A percentile compares a stretch with the other conserved stretches of the same genome.
Conservation (phyloP, 30 jellyfish, hydroid and myxozoan genomes). For the Pseudorhiza aurosa region DNA sequence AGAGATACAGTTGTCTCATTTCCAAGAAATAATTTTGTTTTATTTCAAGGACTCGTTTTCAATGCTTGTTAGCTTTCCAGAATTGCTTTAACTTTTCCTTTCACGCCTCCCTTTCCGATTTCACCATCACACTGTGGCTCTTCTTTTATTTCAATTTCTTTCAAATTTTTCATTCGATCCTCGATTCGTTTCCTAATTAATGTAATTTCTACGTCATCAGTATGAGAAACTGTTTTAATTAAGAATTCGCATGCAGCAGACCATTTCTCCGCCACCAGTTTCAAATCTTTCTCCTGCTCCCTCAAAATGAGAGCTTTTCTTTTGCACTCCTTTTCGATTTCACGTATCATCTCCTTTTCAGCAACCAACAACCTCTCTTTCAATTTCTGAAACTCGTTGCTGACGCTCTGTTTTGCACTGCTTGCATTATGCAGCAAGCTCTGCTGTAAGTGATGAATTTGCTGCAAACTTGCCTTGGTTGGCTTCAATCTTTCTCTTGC, state of each 20-base stretch:
- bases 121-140: conserved; percentile 15
- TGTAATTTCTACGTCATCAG: conserved; percentile 46
- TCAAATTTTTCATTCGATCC: conserved; percentile 5
- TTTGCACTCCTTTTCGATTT: conserved; percentile 9
- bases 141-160: background rate
- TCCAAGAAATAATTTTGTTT: too few species aligned
- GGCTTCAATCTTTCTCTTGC: conserved; percentile 8
- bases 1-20: too few species aligned
- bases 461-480: conserved; percentile 15
- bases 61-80: background rate
- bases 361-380: conserved; percentile 16
- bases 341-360: conserved; percentile 10
- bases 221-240: background rate
- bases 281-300: conserved; percentile 16
- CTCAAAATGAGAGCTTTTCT: conserved; percentile 12
- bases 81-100: background rate
- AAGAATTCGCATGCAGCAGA: conserved; percentile 21
- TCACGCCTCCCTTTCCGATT: background rate
- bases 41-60: too few species aligned
- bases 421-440: background rate
- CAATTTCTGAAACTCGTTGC: background rate
- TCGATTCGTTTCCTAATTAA: conserved; percentile 1
- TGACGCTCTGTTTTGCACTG: conserved; percentile 30
- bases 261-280: background rate
- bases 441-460: background rate